Evolutionary conservation across 2,797 vertebrate species (phyloP).

Genomic region (Karalla daura): DNA sequence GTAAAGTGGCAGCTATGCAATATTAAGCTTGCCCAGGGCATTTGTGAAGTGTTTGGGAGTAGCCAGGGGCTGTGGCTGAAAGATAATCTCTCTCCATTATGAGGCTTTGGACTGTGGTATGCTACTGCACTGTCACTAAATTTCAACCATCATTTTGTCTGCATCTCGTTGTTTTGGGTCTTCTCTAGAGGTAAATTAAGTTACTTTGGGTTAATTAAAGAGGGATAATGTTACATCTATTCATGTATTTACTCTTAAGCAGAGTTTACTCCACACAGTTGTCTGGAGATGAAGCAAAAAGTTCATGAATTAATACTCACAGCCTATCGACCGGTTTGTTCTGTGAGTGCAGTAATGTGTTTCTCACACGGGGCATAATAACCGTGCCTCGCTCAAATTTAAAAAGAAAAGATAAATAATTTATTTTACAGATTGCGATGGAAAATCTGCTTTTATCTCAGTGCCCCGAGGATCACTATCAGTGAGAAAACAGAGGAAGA

Average conservation of each 20-base stretch:
- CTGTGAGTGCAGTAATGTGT: too few relatives aligned
- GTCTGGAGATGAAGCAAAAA: too few relatives aligned
- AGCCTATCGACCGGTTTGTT: too few relatives aligned
- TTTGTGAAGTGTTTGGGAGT: conserved; percentile 17
- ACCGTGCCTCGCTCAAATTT: too few relatives aligned
- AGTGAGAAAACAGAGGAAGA: conserved; percentile 3
- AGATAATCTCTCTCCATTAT: conserved; percentile 11
- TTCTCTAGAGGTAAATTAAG: too few relatives aligned
- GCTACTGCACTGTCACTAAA: neutral
- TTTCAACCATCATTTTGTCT: neutral
- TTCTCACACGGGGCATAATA: too few relatives aligned
- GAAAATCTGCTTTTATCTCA: neutral
- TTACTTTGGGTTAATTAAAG: too few relatives aligned
- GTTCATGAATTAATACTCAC: too few relatives aligned
- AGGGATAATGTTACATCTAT: too few relatives aligned
- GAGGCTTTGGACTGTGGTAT: neutral
- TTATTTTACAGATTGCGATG: neutral
- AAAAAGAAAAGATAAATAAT: too few relatives aligned
- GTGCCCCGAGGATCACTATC: neutral
- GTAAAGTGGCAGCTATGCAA: conserved; percentile 32
- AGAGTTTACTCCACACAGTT: too few relatives aligned
- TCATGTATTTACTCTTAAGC: too few relatives aligned
- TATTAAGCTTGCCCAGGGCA: conserved; percentile 16
- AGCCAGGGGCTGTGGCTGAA: conserved; percentile 1
- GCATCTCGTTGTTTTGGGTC: neutral